Base-by-base conservation (phyloP, 2,888 invertebrate genomes). In the Acronicta alni region DNA sequence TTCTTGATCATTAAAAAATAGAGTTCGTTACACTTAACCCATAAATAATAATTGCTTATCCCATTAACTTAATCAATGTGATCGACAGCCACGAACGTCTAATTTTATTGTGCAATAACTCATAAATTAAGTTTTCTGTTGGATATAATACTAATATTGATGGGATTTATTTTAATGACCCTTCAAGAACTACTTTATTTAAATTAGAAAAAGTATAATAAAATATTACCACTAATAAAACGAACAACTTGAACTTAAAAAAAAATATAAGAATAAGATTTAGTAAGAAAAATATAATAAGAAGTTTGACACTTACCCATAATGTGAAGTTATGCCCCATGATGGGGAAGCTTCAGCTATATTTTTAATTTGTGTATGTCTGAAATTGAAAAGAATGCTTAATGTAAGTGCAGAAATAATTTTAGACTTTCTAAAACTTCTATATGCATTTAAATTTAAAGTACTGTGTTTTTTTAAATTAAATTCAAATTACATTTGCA, bases 311-410 rank as follows among this genome's bases (percentile, higher is more conserved):
- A 88, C 93, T 92, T 82, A 93, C 93, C 93, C 84, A 87, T 61
- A 84, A 64, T 63, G 82, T 65, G 61, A 83, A 71, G 67, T 81
- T 83, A 57, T 77, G 82, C 93, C 93, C 93, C 93, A 93, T 93
- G 71, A 83, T 81, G 90, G 93, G 93, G 93, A 78, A 69, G 56
- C 81, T 77, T 77, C 54, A 59, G 72, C 48, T 54, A 72, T 72
- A 59, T 55, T 60, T 72, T 69, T 64, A 73, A 73, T 67, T 73
- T 77, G 64, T 80, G 74, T 77, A 67, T 80, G 75, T 81, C 87
- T 89, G 87, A 63, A 84, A 87, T 67, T 30, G 44, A 52, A 59
- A 64, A 57, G 52, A 38, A 18, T 17, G n/a, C 8, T 35, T 39
- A 41, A 23, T 38, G 3, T 59, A 16, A 12, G 30, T 3, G 3